Evolutionary conservation across 2,888 invertebrate genomes (phyloP).

Genomic region (Steinernema hermaphroditum): DNA sequence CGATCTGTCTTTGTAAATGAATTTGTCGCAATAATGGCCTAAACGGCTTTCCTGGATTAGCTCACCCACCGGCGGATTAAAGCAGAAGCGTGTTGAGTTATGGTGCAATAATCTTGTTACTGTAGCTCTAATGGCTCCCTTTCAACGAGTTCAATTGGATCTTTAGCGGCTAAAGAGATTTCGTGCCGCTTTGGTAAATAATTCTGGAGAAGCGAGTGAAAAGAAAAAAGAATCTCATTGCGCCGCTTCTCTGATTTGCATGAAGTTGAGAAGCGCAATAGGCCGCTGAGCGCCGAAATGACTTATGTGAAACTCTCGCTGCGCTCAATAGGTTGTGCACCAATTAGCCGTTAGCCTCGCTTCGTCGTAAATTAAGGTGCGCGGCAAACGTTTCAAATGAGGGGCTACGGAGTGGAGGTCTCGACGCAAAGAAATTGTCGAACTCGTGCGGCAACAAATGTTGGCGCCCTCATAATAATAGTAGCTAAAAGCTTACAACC

Average conservation of each 20-base stretch:
- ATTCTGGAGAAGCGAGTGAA: slow-evolving; percentile 6
- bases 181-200: slow-evolving; percentile 29
- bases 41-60: too few species aligned
- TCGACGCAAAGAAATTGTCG: neutral
- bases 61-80: too few species aligned
- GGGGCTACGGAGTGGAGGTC: neutral
- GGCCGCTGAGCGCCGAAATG: neutral
- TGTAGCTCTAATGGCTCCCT: slow-evolving; percentile 22
- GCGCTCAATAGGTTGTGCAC: slow-evolving; percentile 12
- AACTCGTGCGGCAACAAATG: slow-evolving; percentile 12
- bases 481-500: neutral
- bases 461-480: slow-evolving; percentile 2
- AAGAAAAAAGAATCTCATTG: slow-evolving; percentile 18
- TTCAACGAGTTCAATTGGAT: slow-evolving; percentile 22
- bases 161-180: slow-evolving; percentile 18
- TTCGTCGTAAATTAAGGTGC: slow-evolving; percentile 21
- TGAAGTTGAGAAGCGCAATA: neutral
- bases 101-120: slow-evolving; percentile 26
- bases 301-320: slow-evolving; percentile 24
- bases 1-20: too few species aligned
- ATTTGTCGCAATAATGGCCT: too few species aligned
- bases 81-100: neutral
- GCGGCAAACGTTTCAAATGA: neutral
- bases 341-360: slow-evolving; percentile 23
- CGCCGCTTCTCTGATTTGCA: slow-evolving; percentile 16